Conservation (phyloP, 2,113 vertebrate species). For the Acrocephalus kingi region DNA sequence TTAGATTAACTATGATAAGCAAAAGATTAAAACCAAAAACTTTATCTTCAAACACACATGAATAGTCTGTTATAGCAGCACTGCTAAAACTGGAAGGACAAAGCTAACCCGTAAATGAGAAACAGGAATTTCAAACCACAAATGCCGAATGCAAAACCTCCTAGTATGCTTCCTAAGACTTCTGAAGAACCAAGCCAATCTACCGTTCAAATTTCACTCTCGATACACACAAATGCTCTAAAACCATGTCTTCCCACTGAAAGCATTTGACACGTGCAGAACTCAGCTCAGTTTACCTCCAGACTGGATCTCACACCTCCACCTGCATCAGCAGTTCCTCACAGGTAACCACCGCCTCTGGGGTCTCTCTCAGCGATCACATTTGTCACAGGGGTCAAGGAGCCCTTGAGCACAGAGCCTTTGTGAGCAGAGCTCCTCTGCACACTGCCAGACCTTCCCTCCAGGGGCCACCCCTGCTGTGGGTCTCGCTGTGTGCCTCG, state of each 20-base stretch:
- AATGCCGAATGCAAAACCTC: conserved; percentile 19
- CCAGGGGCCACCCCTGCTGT: neutral
- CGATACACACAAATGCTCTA: neutral
- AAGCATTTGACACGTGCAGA: neutral
- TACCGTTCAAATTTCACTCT: neutral
- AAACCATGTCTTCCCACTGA: neutral
- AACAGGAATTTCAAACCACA: conserved; percentile 57
- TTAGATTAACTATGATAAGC: conserved; percentile 77
- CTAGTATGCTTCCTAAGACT: neutral
- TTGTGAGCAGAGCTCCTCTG: neutral
- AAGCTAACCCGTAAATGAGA: conserved; percentile 69
- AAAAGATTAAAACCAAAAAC: conserved; percentile 71
- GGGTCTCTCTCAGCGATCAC: neutral
- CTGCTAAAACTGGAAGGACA: conserved; percentile 70
- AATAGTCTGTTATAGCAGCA: conserved; percentile 74
- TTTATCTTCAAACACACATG: conserved; percentile 62
- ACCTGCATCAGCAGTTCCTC: neutral
- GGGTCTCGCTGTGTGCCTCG: accelerated
- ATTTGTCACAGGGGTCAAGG: neutral
- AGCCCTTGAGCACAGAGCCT: neutral
- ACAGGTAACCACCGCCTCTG: neutral
- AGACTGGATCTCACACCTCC: neutral
- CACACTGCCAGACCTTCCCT: neutral
- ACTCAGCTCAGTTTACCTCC: neutral
- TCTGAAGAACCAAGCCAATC: conserved; percentile 17